Conservation (phyloP, 1,140 invertebrate genomes). For the Drosophila kepulauana region DNA sequence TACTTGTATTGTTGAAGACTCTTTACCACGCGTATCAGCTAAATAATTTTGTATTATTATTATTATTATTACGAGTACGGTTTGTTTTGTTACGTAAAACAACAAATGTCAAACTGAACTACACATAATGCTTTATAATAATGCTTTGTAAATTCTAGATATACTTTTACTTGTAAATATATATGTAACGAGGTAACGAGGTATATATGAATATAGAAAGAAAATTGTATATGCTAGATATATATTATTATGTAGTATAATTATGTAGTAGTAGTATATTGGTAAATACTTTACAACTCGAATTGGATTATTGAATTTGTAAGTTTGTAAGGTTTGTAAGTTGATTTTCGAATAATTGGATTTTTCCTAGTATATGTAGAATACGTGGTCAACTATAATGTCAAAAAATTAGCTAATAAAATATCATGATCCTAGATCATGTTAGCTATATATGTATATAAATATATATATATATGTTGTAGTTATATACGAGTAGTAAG, state of each 20-base stretch:
- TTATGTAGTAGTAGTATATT: slow-evolving; percentile 27
- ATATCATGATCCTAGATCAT: slow-evolving; percentile 75
- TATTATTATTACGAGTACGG: background rate
- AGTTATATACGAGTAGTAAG: slow-evolving; percentile 74
- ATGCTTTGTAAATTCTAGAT: slow-evolving; percentile 51
- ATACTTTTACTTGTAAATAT: slow-evolving; percentile 56
- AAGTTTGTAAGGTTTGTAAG: slow-evolving; percentile 10
- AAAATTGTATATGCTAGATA: slow-evolving; percentile 61
- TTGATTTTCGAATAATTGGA: slow-evolving; percentile 10
- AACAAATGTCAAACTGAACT: slow-evolving; percentile 77
- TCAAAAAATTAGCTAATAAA: slow-evolving; percentile 71
- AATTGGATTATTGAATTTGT: slow-evolving; percentile 42
- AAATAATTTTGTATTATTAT: slow-evolving; percentile 17
- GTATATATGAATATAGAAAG: slow-evolving; percentile 60
- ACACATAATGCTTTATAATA: slow-evolving; percentile 79
- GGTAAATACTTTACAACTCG: slow-evolving; percentile 71
- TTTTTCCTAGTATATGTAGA: slow-evolving; percentile 48
- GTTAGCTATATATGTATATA: slow-evolving; percentile 53
- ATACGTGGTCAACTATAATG: slow-evolving; percentile 75
- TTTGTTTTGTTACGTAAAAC: slow-evolving; percentile 63
- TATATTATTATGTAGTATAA: slow-evolving; percentile 21
- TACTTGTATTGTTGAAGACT: slow-evolving; percentile 8
- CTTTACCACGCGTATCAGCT: slow-evolving; percentile 12
- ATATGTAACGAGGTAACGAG: slow-evolving; percentile 47
- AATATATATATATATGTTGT: no score